Evolutionary conservation across 2,888 invertebrate species (phyloP).

Genomic region (Agrotis segetum): DNA sequence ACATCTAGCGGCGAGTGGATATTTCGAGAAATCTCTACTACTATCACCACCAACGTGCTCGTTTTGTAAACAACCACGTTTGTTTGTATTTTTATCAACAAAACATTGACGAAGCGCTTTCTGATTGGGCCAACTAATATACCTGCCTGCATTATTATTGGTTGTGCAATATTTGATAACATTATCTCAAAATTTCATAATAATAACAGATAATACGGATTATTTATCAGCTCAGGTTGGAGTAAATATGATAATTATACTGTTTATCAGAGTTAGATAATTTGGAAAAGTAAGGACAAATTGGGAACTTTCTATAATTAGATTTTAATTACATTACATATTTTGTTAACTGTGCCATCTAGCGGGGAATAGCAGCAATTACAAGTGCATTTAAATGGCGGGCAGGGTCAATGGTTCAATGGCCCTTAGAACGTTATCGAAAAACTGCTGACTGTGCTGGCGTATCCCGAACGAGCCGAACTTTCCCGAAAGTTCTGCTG

Average conservation of each 20-base stretch:
- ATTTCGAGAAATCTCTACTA: slow-evolving; percentile 69
- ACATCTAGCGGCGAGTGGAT: slow-evolving; percentile 78
- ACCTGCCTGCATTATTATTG: slow-evolving; percentile 9
- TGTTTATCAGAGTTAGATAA: neutral
- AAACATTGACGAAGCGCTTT: slow-evolving; percentile 34
- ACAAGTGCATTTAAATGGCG: neutral
- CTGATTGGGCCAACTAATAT: slow-evolving; percentile 33
- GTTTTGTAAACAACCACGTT: slow-evolving; percentile 48
- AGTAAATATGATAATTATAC: slow-evolving; percentile 16
- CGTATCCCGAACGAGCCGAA: slow-evolving; percentile 11
- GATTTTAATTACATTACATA: neutral
- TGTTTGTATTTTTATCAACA: slow-evolving; percentile 28
- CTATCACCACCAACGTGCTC: slow-evolving; percentile 46
- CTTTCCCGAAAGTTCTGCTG: slow-evolving; percentile 22
- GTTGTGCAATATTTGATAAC: neutral
- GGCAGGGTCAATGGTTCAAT: neutral
- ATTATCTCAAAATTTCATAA: slow-evolving; percentile 31
- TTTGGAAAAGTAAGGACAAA: neutral
- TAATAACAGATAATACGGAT: slow-evolving; percentile 22
- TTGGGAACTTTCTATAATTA: slow-evolving; percentile 34
- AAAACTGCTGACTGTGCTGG: neutral
- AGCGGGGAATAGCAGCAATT: slow-evolving; percentile 57
- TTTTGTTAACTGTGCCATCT: slow-evolving; percentile 57
- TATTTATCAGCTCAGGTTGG: slow-evolving; percentile 5
- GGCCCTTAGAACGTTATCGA: slow-evolving; percentile 17